Evolutionary conservation across 2,113 vertebrate genomes (phyloP), one percentile per base, ranked within the genome.

Genomic region (Anolis carolinensis): DNA sequence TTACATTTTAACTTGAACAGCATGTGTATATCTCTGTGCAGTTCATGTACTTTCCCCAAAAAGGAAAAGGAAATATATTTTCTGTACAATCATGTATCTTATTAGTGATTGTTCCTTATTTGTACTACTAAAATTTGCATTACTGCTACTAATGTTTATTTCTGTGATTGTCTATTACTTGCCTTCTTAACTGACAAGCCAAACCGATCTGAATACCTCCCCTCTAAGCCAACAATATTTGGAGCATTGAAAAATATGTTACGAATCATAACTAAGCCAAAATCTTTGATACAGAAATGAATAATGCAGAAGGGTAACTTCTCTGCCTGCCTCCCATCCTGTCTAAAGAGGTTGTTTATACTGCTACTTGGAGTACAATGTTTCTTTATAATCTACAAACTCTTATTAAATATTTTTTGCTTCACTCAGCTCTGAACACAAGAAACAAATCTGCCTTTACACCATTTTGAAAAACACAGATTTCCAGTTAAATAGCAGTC

Each of bases 181-280:
- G 80, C 36, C 36, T 62, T 81, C 48, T 13, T 78, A n/a, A 23
- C 30, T 76, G 86, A 27, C 52, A 86, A 85, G 52, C 1, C 68
- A 75, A 78, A 18, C 2, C 67, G 13, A 36, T 63, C 82, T 71
- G 89, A 86, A 74, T 21, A 83, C 11, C 76, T 82, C 76, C 62
- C 44, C 86, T 88, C 59, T 14, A 67, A 89, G 25, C 9, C 86
- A 62, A 20, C 34, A 70, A 30, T 82, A 75, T 59, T 89, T 79
- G 79, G 30, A 44, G 27, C 21, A 20, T 27, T 39, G 67, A 74
- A 65, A 63, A 9, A 34, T 20, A 48, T 13, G 21, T 48, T 20
- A 55, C 27, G 18, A 81, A 52, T 67, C 32, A 25, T n/a, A 52
- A 36, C 23, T 32, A 86, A 73, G 14, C 81, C 1, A 32, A 65